Conservation (phyloP, 37 sponge, comb jelly and placozoan species). For the Ephydatia muelleri region DNA sequence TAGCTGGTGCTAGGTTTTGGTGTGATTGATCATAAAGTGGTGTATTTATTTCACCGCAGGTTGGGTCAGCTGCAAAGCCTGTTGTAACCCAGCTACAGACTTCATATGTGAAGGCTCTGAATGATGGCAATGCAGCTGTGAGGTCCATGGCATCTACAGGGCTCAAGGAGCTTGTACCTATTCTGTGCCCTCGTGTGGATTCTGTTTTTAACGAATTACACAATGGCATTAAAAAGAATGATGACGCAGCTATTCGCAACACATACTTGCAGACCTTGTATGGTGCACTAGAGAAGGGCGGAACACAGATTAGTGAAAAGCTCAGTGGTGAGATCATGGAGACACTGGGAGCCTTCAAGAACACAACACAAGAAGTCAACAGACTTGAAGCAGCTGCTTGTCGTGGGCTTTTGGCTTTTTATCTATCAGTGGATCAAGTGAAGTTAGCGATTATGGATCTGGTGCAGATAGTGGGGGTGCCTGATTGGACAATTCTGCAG, state of each 20-base stretch:
- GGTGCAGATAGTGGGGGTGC: conserved; percentile 18
- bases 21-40: neutral
- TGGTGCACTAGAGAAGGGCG: conserved; percentile 38
- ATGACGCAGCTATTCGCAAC: conserved; percentile 44
- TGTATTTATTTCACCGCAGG: conserved; percentile 22
- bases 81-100: conserved; percentile 95
- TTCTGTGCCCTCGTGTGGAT: conserved; percentile 77
- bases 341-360: neutral
- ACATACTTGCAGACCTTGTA: conserved; percentile 17
- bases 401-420: neutral
- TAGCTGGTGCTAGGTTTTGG: neutral
- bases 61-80: conserved; percentile 81
- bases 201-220: conserved; percentile 88
- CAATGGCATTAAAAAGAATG: conserved; percentile 83
- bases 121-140: conserved; percentile 78
- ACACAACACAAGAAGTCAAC: conserved; percentile 3
- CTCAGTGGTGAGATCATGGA: conserved; percentile 7
- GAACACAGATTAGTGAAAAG: conserved; percentile 34
- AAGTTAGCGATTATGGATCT: neutral
- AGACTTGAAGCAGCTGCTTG: conserved; percentile 22
- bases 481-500: conserved; percentile 69
- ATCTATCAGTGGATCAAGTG: conserved; percentile 8
- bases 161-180: conserved; percentile 63
- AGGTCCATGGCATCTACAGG: conserved; percentile 73
- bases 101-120: conserved; percentile 94